Evolutionary conservation across 2,888 invertebrate genomes (phyloP).

Genomic region (Pollenia labialis): DNA sequence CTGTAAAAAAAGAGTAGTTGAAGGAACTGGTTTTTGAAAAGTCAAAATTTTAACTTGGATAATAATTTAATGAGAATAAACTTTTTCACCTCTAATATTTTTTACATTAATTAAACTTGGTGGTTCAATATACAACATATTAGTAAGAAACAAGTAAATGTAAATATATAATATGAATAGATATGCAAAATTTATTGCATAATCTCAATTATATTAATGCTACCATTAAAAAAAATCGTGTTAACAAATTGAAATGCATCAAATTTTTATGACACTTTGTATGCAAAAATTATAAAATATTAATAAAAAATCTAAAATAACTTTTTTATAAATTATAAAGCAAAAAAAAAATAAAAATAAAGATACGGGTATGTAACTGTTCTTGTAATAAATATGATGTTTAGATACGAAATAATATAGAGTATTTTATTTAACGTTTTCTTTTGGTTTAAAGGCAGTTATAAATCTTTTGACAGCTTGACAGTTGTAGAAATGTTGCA

Average conservation of each 20-base stretch:
- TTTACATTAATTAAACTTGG: too few species aligned
- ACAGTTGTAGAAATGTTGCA: slow-evolving; percentile 72
- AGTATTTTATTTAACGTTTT: slow-evolving; percentile 43
- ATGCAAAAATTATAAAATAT: slow-evolving; percentile 17
- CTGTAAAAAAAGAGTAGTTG: background rate
- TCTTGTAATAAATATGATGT: background rate
- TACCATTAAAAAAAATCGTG: slow-evolving; percentile 12
- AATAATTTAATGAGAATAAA: too few species aligned
- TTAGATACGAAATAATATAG: slow-evolving; percentile 35
- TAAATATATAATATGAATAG: too few species aligned
- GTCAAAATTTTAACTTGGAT: background rate
- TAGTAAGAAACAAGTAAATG: too few species aligned
- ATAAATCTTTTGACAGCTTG: slow-evolving; percentile 74
- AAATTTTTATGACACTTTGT: slow-evolving; percentile 40
- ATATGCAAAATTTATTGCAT: background rate
- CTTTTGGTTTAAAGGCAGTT: slow-evolving; percentile 58
- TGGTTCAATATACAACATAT: too few species aligned
- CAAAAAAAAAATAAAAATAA: slow-evolving; percentile 7
- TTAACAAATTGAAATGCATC: slow-evolving; percentile 40
- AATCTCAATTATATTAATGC: background rate
- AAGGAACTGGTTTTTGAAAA: slow-evolving; percentile 11
- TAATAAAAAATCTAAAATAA: slow-evolving; percentile 10
- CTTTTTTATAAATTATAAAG: slow-evolving; percentile 27
- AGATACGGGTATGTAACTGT: background rate
- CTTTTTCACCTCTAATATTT: too few species aligned